Conservation (phyloP, 2,888 invertebrate genomes). For the Pterobdella sp. region DNA sequence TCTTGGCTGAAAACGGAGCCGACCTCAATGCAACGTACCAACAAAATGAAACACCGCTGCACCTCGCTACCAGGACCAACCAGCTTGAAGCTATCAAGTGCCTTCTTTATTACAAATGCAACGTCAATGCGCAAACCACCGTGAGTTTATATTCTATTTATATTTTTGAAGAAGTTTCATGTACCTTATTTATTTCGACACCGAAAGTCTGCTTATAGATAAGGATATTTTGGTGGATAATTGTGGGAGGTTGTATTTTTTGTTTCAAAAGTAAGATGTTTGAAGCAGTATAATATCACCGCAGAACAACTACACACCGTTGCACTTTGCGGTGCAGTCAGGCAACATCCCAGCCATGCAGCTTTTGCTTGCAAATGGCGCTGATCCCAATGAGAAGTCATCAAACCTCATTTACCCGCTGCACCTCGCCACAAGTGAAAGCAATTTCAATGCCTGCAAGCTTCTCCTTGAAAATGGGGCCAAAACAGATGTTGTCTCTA, state of each 20-base stretch:
- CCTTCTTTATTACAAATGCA: conserved; percentile 23
- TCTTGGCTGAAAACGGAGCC: conserved; percentile 26
- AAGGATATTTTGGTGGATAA: conserved; percentile 54
- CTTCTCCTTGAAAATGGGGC: conserved; percentile 13
- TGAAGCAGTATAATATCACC: background rate
- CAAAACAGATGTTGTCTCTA: conserved; percentile 13
- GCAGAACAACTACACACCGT: conserved; percentile 19
- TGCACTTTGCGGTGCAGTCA: conserved; percentile 23
- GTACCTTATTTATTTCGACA: background rate
- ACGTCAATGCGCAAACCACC: conserved; percentile 29
- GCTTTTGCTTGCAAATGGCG: conserved; percentile 23
- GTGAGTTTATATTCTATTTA: conserved; percentile 16
- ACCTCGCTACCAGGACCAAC: conserved; percentile 56
- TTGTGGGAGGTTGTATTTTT: background rate
- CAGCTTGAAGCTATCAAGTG: conserved; percentile 27
- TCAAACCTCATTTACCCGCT: conserved; percentile 20
- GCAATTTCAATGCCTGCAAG: background rate
- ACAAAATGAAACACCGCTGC: conserved; percentile 58
- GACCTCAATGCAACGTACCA: conserved; percentile 22
- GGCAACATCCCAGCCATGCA: background rate
- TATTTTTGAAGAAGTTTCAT: background rate
- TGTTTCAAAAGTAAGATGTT: background rate
- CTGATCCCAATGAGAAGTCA: conserved; percentile 7
- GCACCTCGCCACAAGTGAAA: conserved; percentile 28
- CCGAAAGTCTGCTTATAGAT: too few species aligned